Base-by-base conservation (phyloP, 2,113 vertebrate genomes). In the Cynoglossus semilaevis region DNA sequence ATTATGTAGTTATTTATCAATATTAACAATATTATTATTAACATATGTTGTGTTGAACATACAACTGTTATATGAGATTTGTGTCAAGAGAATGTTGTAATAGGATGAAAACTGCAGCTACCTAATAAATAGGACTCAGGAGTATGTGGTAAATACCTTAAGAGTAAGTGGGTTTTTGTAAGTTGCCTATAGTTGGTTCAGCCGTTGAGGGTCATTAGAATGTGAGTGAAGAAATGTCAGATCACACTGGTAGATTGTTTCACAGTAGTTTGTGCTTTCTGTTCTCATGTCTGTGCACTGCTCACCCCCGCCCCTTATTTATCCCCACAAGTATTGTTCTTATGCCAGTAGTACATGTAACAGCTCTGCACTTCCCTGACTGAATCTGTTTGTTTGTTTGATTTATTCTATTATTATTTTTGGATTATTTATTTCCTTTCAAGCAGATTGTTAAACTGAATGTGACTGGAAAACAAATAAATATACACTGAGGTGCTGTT, bases 341-440 rank as follows among this genome's bases (percentile, higher is more conserved):
- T 19, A 36, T 40, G 35, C 35, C 29, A 43, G 22, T 7, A 65
- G 13, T 44, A 68, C 51, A 40, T 51, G 44, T 2, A 63, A 58
- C 14, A 57, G 36, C 15, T 51, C 41, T 63, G 46, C 75, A 73
- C 78, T 76, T 79, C 59, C 59, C 54, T 51, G 2, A 51, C 8
- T 51, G 29, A 67, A 34, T 74, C 45, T 45, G 19, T 46, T 19
- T 56, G 72, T 46, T 1, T 57, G 17, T 59, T 78, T 70, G 75
- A 63, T 85, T 74, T 82, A 59, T 77, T 74, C 19, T 63, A 22
- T 64, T 2, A 18, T 56, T 10, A 51, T 11, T 2, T 48, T 65
- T 54, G 53, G 34, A 65, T 18, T 83, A 78, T 85, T 85, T 82
- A 78, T 84, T 76, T 59, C 60, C 17, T 54, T 43, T 19, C 18